Base-by-base conservation (phyloP, 1,140 invertebrate species). In the Bradynema listronoti region DNA sequence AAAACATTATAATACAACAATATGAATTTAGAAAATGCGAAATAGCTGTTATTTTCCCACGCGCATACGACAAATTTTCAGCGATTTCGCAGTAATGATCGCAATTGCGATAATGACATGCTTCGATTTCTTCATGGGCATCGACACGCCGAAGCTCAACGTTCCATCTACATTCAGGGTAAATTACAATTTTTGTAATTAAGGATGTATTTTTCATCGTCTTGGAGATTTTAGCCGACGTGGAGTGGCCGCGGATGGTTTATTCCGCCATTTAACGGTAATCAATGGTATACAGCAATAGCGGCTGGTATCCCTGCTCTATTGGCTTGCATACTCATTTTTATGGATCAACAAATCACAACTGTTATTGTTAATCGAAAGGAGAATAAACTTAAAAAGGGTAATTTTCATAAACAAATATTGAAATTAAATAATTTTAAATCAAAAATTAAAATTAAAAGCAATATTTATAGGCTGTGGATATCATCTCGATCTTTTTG, bases 331-430 rank as follows among this genome's bases (percentile, higher is more conserved):
- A 98, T 99, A 74, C 82, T 98, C 5, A 91, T 98, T 72, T 98
- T 97, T 80, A 97, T 98, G 92, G 94, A 98, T 83, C 94, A 98
- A 80, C 93, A 97, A 81, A 98, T 98, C 58, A 96, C 93, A 1
- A 89, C 91, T 51, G 93, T 98, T 25, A 98, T 98, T 77, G 87
- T 98, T 6, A 98, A 98, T 79, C 84, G 93, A 36, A 95, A 94
- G 80, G 94, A 98, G 80, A 92, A 97, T 78, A 97, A 97, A 81
- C 81, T 98, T 34, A 90, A 91, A 80, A 72, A 77, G 51, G 58
- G 61, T 46, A 32, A 4, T 2, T 25, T 53, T 43, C 1, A 4
- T 14, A n/a, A n/a, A n/a, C n/a, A n/a, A n/a, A n/a, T n/a, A n/a
- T n/a, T n/a, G n/a, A n/a, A n/a, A n/a, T n/a, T n/a, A n/a, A n/a